Conservation (phyloP, 2,113 vertebrate genomes). For the Brachypteracias leptosomus region DNA sequence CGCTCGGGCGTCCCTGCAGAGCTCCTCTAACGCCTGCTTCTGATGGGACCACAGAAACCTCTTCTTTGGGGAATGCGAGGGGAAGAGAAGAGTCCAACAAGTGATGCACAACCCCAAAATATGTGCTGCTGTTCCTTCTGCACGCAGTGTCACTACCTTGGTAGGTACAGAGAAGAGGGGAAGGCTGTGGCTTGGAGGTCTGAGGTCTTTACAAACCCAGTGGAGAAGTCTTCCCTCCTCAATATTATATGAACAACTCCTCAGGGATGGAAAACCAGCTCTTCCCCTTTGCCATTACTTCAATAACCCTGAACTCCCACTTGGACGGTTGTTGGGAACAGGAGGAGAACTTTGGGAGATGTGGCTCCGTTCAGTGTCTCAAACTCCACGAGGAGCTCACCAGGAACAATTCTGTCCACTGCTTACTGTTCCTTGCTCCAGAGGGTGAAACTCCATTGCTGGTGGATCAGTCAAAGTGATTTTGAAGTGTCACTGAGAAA, state of each 20-base stretch:
- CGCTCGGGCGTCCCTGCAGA: fast-evolving
- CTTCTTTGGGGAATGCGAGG: fast-evolving
- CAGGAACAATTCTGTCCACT: background rate
- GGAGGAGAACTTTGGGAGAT: background rate
- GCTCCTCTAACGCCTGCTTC: background rate
- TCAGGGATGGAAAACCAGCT: background rate
- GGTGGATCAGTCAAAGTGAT: background rate
- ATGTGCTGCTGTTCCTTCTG: background rate
- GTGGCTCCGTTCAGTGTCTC: background rate
- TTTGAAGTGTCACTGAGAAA: background rate
- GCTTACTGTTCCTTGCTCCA: fast-evolving
- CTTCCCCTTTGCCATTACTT: background rate
- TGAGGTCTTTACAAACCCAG: background rate
- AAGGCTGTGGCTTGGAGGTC: fast-evolving
- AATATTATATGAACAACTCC: background rate
- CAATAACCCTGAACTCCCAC: background rate
- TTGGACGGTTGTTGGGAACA: background rate
- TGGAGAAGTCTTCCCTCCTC: background rate
- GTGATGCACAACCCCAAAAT: background rate
- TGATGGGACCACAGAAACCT: background rate
- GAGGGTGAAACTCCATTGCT: background rate
- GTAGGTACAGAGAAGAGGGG: background rate
- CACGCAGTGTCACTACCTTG: background rate
- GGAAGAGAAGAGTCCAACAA: background rate
- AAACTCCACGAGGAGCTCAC: background rate